phyloP scores from a whole-genome alignment of 2,113 vertebrate species.

The Nothoprocta perdicaria region DNA sequence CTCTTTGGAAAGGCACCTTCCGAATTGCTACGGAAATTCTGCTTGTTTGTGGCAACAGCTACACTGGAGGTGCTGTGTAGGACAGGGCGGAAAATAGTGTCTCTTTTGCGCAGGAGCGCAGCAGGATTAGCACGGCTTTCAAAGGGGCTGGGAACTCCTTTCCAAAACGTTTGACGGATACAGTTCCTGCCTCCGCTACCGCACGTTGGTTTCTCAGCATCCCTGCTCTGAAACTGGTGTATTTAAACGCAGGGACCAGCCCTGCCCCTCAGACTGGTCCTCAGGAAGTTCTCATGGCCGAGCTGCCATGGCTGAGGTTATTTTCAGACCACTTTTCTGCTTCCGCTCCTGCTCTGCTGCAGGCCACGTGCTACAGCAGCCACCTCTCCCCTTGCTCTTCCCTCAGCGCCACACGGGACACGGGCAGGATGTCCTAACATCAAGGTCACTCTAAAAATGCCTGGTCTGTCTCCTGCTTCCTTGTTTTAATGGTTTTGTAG shows the following conservation, averaged over 20 bases:
- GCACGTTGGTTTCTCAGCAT: background rate
- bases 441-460: background rate
- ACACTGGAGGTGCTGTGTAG: no score
- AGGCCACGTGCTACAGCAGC: background rate
- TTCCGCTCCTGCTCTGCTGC: background rate
- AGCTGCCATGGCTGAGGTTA: background rate
- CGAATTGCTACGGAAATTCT: background rate
- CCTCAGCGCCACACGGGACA: accelerated
- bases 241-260: background rate
- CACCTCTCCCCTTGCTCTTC: accelerated
- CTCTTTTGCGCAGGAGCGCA: background rate
- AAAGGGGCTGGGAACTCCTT: background rate
- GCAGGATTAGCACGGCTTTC: background rate
- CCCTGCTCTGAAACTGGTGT: background rate
- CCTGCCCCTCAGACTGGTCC: background rate
- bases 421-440: background rate
- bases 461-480: background rate
- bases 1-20: background rate
- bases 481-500: background rate
- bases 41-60: no score
- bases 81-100: background rate
- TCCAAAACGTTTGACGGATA: background rate
- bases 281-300: background rate
- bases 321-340: background rate
- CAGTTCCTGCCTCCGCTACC: background rate